Base-by-base conservation (phyloP, 2,888 invertebrate species). In the Ophion costatus region DNA sequence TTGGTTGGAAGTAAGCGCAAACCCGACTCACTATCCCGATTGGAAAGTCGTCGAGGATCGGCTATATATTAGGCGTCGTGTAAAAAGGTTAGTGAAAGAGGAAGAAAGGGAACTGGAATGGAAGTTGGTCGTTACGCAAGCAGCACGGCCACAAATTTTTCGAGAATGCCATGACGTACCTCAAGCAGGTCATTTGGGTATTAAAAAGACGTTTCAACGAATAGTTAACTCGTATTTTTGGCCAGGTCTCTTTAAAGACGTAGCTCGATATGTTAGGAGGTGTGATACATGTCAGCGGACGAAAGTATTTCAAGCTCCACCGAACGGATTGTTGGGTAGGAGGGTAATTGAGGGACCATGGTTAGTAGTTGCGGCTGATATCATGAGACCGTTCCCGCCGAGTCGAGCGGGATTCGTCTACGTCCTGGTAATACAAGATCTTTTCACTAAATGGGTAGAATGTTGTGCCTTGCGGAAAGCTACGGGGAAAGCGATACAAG, bases 261-360 rank as follows among this genome's bases (percentile, higher is more conserved):
- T 90, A 0, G 66, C 64, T 1, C 61, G 57, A 1, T 89, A 86
- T 61, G 87, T 91, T 0, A 59, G 77, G 6, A 61, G 17, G 0
- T 90, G 90, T 51, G 66, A 84, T 1, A 61, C 24, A 0, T 91
- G 90, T 74, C 88, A 88, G 11, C 20, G 61, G 0, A 57, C 56
- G 0, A 90, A 89, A 57, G 82, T 81, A 0, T 80, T 74, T 5
- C 87, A 88, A 22, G 14, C n/a, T 0, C 9, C 59, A 6, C 88
- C 89, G 1, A 74, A 82, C 1, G 89, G 89, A 0, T 71, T 88
- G 0, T 86, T 90, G 87, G 84, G 88, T 1, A 79, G 71, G 9
- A 74, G 88, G 0, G 42, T 74, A 0, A 33, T 87, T 0, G 77
- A 85, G 17, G 38, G 84, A 57, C 88, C 89, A 0, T 89, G 86